A percentile compares a stretch with the other conserved stretches of the same genome.
These are phyloP conservation scores for Limonius californicus DNA, from an alignment of 1,140 invertebrate species.

Conservation along the genomic window DNA sequence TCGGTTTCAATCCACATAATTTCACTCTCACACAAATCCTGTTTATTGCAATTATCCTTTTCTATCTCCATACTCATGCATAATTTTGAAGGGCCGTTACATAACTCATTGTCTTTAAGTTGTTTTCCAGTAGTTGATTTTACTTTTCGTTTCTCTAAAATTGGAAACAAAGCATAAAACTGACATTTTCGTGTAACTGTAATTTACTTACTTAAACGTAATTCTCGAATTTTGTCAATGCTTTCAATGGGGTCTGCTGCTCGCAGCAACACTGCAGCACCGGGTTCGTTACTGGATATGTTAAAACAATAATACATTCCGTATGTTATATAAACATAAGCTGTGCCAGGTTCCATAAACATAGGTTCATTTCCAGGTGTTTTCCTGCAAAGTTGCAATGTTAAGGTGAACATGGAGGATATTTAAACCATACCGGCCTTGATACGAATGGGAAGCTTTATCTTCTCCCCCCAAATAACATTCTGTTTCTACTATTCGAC, in stretches of 20 bases:
- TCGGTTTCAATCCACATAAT: constrained; percentile 63
- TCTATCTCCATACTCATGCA: constrained; percentile 65
- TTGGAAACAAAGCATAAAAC: too few species aligned
- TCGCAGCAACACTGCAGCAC: constrained; percentile 68
- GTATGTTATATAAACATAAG: constrained; percentile 77
- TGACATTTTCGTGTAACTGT: background rate
- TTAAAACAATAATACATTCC: constrained; percentile 83
- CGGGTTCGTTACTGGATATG: constrained; percentile 68
- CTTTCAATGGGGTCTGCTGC: constrained; percentile 67
- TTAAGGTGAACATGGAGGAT: background rate
- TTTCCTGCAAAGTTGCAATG: constrained; percentile 44
- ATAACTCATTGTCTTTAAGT: constrained; percentile 58
- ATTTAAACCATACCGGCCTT: constrained; percentile 33
- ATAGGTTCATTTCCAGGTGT: constrained; percentile 70
- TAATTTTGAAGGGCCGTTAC: constrained; percentile 76
- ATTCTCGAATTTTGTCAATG: constrained; percentile 54
- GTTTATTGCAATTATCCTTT: constrained; percentile 57
- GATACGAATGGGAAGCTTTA: constrained; percentile 67
- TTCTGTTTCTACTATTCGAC: constrained; percentile 76
- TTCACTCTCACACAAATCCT: constrained; percentile 53
- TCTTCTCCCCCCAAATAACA: constrained; percentile 70
- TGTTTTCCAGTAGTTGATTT: background rate
- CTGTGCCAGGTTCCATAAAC: constrained; percentile 77
- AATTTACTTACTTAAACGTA: constrained; percentile 39
- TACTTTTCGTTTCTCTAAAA: background rate